Conservation (phyloP, 1,140 invertebrate genomes). For the Papilio glaucus region DNA sequence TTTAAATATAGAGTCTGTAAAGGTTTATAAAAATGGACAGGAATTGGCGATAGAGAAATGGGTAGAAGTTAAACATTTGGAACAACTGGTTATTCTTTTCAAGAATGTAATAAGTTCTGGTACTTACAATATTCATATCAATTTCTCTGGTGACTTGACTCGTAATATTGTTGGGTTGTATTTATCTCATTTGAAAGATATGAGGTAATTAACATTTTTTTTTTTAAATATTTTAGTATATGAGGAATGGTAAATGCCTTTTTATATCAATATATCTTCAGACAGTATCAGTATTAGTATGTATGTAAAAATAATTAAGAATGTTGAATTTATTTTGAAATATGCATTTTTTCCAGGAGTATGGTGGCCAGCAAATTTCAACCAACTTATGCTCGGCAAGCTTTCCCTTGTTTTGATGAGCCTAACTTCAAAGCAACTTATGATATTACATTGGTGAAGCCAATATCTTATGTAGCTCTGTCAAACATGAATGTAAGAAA, state of each 20-base stretch:
- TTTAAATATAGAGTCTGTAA: constrained; percentile 81
- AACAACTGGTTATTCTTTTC: constrained; percentile 69
- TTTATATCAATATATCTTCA: too few species aligned
- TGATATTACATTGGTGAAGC: constrained; percentile 90
- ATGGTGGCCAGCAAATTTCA: constrained; percentile 97
- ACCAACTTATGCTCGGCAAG: constrained; percentile 94
- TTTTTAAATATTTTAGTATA: neutral
- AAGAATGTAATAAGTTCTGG: constrained; percentile 54
- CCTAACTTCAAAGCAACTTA: constrained; percentile 96
- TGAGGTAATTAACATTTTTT: constrained; percentile 52
- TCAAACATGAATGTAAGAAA: constrained; percentile 90
- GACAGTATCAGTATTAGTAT: too few species aligned
- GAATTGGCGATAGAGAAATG: constrained; percentile 60
- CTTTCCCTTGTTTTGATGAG: constrained; percentile 98
- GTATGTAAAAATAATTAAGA: too few species aligned
- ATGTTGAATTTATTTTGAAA: too few species aligned
- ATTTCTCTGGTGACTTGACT: constrained; percentile 80
- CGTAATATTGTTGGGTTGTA: constrained; percentile 84
- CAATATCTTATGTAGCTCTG: constrained; percentile 88
- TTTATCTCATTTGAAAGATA: constrained; percentile 64
- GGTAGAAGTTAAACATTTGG: constrained; percentile 59
- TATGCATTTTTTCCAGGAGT: constrained; percentile 86
- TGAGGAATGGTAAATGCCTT: too few species aligned
- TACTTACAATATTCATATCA: constrained; percentile 67
- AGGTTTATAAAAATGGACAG: constrained; percentile 55